Evolutionary conservation across 2,888 invertebrate species (phyloP).

Genomic region (Coenonympha arcania): DNA sequence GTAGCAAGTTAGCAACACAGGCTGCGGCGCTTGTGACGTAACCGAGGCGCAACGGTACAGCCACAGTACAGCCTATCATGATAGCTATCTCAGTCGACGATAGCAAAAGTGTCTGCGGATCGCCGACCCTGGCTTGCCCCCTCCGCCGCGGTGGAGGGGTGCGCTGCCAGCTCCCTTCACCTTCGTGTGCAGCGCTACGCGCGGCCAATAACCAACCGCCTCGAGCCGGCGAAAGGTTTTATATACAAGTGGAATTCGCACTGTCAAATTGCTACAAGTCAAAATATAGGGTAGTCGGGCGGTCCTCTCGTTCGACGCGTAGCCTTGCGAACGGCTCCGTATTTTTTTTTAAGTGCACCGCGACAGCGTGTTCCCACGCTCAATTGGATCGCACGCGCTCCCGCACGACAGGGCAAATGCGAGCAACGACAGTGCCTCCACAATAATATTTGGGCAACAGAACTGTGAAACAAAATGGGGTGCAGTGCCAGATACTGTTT

Average conservation of each 20-base stretch:
- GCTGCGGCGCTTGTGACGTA: constrained; percentile 53
- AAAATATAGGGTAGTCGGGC: constrained; percentile 77
- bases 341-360: constrained; percentile 31
- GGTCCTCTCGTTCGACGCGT: constrained; percentile 60
- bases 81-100: constrained; percentile 58
- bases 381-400: constrained; percentile 40
- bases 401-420: constrained; percentile 48
- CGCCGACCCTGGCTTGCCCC: constrained; percentile 68
- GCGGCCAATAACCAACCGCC: constrained; percentile 68
- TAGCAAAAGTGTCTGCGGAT: constrained; percentile 72
- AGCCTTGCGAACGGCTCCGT: constrained; percentile 36
- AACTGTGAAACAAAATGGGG: constrained; percentile 62
- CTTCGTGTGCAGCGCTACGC: constrained; percentile 34
- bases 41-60: constrained; percentile 46
- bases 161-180: constrained; percentile 67
- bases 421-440: constrained; percentile 46
- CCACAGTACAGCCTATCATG: constrained; percentile 46
- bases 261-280: constrained; percentile 75
- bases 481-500: constrained; percentile 70
- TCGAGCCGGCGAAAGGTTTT: constrained; percentile 77
- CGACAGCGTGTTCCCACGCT: constrained; percentile 42
- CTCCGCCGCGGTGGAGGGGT: constrained; percentile 56
- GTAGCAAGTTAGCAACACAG: not conserved
- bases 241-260: constrained; percentile 77
- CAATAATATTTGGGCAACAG: constrained; percentile 36